Base-by-base conservation (phyloP, 1,140 invertebrate species). In the Brachionus rubens region DNA sequence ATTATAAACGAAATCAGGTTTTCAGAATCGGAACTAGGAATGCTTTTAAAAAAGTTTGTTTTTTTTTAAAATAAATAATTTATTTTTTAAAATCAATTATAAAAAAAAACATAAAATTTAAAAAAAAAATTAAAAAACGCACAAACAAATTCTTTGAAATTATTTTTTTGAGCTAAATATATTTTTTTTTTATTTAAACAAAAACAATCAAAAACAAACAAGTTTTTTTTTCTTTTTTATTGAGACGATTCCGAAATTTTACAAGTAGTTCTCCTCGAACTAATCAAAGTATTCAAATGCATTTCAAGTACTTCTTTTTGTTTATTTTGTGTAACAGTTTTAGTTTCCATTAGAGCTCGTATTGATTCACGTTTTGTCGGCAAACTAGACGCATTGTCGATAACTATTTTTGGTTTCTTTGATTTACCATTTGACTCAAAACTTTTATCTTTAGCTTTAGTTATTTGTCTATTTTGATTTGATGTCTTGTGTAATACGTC, bases 201-300 rank as follows among this genome's bases (percentile, higher is more conserved):
- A 19, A 16, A 12, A 19, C 19, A 65, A 28, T 3, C 41, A 41
- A 65, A 16, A 19, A 24, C 59, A 65, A 43, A 24, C 9, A 36
- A 36, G 3, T 36, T 9, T 5, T 36, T 36, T 36, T 36, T 36
- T n/a, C n/a, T n/a, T n/a, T n/a, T 7, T 54, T 6, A 54, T 14
- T 14, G 12, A 59, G 2, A 7, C 24, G 19, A 65, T 30, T 65
- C 36, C 6, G 59, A 10, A 16, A 65, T 65, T 19, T 65, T 65
- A 65, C 36, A 65, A 10, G 14, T 14, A 33, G 54, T 16, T n/a
- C 46, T 36, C 16, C 68, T 72, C 6, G 68, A 48, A 30, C 68
- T 72, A 21, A 72, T 36, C 16, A 72, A 54, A 30, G 68, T 72
- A 41, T 72, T 72, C n/a, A 72, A 54, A 48, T 72, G 68, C 46